Base-by-base conservation (phyloP, 2,888 invertebrate species). In the Eupsilia transversa region DNA sequence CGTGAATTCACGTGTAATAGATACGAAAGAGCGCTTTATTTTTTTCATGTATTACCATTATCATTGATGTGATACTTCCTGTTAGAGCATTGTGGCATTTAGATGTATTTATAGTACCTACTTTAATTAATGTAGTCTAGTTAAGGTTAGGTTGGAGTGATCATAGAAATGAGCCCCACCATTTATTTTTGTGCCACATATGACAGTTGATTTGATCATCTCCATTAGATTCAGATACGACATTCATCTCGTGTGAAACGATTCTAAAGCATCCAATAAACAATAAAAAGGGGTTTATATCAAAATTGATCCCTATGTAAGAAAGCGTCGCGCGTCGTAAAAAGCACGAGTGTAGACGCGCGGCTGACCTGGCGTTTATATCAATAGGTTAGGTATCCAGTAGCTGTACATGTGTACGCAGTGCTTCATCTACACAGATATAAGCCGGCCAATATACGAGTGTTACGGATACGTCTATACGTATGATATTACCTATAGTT, bases 1-100 rank as follows among this genome's bases (percentile, higher is more conserved):
- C 89, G 90, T 87, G 88, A 89, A 90, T 91, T 88, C 89, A 90
- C 89, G 89, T 90, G 89, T 89, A 87, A 88, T 90, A 87, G 88
- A 86, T 86, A 82, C 83, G 81, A 85, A 87, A 86, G 83, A 88
- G 82, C 83, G 84, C 77, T 87, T 84, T 82, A 80, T 86, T 82
- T 83, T 69, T 86, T 83, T 74, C 63, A 77, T 74, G 61, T 77
- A 74, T 77, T 74, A 77, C 72, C 80, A 81, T 81, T 63, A 82
- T 79, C 76, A 81, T 75, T 73, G 76, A 85, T 79, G 72, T 65
- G 73, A 68, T 77, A 76, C 69, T 86, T 84, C 82, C 79, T 80
- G 80, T 72, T 75, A 12, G 57, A 67, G 52, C 57, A 77, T 77
- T 82, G 70, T 80, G 73, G 72, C 65, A 79, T 60, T 79, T 77